Evolutionary conservation across 1,140 invertebrate genomes (phyloP), one percentile per base, ranked within the genome.

Genomic region (Bombus ignitus): DNA sequence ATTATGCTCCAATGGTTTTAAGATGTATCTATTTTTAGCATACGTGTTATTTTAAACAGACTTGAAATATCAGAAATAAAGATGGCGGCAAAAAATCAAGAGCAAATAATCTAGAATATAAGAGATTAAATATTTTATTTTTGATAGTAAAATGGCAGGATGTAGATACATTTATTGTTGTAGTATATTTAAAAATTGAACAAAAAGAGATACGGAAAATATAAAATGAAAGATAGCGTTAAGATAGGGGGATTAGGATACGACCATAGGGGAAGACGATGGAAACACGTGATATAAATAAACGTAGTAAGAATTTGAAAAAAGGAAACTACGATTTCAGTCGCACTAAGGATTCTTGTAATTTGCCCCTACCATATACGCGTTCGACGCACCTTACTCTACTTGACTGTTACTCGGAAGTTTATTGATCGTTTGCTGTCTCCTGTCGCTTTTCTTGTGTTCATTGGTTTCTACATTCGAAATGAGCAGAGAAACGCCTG

Each of bases 341-440:
- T 35, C 78, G 47, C 37, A 68, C 42, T 81, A 86, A 37, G 79
- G 84, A 86, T 82, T 81, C 77, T 53, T 68, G 47, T 81, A 59
- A 57, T 59, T 74, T 62, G n/a, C 71, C 59, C 62, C 71, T 68
- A 39, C 72, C 81, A 32, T 66, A 42, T 85, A 86, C 84, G 57
- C 39, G 74, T 68, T 86, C 59, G 39, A 80, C 83, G 83, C 76
- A 59, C 83, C 68, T 79, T 72, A 80, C 53, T 44, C 83, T 84
- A 62, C 83, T 80, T 65, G 73, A 70, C 83, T 80, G 76, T 85
- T 85, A 59, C 66, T 44, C 39, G 68, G n/a, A 59, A 80, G n/a
- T 79, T 85, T 85, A 85, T 85, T 72, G 83, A 85, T 85, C 83
- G 81, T 78, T 75, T 57, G 53, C 76, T 57, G 53, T 80, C 76